Conservation (phyloP, 1,140 invertebrate genomes). For the Heliconius hewitsoni region DNA sequence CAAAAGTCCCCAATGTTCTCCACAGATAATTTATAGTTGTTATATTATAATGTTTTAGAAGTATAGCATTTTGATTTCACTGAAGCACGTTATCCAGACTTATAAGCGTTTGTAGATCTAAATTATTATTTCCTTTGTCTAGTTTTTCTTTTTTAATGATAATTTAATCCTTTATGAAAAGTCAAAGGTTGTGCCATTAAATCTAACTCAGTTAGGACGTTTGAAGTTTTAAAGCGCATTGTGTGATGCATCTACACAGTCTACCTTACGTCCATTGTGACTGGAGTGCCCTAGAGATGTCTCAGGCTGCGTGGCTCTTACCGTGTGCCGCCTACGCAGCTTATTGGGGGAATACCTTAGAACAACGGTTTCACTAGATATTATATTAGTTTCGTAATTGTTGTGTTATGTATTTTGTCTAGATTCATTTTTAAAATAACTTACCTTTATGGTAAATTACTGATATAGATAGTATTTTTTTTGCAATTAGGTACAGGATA, state of each 20-base stretch:
- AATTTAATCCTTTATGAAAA: conserved; percentile 21
- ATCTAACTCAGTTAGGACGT: conserved; percentile 36
- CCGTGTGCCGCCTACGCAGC: conserved; percentile 45
- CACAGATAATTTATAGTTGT: not conserved
- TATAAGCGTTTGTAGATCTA: not conserved
- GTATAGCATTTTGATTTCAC: not conserved
- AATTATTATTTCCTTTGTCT: not conserved
- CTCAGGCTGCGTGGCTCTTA: conserved; percentile 42
- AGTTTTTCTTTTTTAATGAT: conserved; percentile 16
- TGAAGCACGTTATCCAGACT: not conserved
- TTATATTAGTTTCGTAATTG: not conserved
- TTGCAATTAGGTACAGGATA: too few species aligned
- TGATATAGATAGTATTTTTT: not conserved
- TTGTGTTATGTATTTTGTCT: not conserved
- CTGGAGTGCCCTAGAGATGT: conserved; percentile 55
- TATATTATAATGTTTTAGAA: not conserved
- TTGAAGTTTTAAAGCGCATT: conserved; percentile 33
- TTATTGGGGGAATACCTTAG: conserved; percentile 32
- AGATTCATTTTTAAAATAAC: not conserved
- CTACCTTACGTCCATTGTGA: conserved; percentile 46
- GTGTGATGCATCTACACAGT: conserved; percentile 31
- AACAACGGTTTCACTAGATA: not conserved
- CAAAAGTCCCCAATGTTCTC: not conserved
- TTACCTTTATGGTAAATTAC: too few species aligned
- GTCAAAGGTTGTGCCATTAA: conserved; percentile 29